phyloP scores from a whole-genome alignment of 2,797 vertebrate species.

The Sebastes oblongus region DNA sequence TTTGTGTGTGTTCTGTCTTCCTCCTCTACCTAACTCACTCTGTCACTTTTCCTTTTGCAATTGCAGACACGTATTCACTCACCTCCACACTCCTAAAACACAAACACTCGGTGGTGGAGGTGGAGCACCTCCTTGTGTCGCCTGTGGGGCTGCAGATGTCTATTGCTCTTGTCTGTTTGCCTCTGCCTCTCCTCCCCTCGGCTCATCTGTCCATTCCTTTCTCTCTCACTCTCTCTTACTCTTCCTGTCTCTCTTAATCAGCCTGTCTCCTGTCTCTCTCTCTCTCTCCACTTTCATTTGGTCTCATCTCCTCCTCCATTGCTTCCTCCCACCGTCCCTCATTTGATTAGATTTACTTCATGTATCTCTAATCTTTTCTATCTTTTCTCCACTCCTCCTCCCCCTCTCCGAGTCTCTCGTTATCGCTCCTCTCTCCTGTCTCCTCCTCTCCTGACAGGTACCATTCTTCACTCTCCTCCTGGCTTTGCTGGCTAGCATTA shows the following conservation, averaged over 20 bases:
- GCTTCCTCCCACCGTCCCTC: constrained; percentile 33
- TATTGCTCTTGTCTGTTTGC: constrained; percentile 51
- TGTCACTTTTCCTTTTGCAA: constrained; percentile 52
- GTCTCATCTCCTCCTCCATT: constrained; percentile 30
- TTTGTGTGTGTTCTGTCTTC: constrained; percentile 7
- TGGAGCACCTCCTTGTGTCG: constrained; percentile 52
- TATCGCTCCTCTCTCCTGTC: constrained; percentile 59
- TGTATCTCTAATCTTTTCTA: constrained; percentile 66
- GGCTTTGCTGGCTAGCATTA: constrained; percentile 30
- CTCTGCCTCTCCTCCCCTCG: constrained; percentile 29
- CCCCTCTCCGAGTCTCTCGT: constrained; percentile 40
- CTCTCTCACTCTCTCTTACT: constrained; percentile 25
- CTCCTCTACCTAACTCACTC: constrained; percentile 4
- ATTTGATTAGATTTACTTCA: constrained; percentile 66
- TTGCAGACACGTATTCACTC: constrained; percentile 56
- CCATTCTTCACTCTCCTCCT: constrained; percentile 69
- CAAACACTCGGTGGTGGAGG: constrained; percentile 20
- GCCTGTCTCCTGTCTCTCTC: constrained; percentile 4
- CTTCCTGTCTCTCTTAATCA: constrained; percentile 33
- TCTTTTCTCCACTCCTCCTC: constrained; percentile 33
- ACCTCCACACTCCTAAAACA: constrained; percentile 34
- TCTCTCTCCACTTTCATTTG: constrained; percentile 22
- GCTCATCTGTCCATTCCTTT: constrained; percentile 44
- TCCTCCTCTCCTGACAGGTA: constrained; percentile 65
- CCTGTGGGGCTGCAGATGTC: constrained; percentile 69